phyloP scores from a whole-genome alignment of 1,140 invertebrate genomes.

The Drosophila trapezifrons region DNA sequence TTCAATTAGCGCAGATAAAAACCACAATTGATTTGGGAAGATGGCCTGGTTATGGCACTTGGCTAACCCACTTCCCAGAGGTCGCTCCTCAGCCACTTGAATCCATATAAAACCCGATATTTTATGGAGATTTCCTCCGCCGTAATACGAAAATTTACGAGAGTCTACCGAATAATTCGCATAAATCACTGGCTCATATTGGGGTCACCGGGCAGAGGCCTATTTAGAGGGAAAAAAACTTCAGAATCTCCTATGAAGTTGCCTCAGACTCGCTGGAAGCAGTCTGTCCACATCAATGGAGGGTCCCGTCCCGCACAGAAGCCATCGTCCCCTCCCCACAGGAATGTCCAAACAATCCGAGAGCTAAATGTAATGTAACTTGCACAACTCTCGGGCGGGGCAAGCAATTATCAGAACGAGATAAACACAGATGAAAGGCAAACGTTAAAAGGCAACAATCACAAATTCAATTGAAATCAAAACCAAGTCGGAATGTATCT shows the following conservation, averaged over 20 bases:
- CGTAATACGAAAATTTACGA: constrained; percentile 49
- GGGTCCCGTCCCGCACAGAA: constrained; percentile 12
- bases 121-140: constrained; percentile 42
- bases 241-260: constrained; percentile 59
- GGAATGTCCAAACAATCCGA: constrained; percentile 62
- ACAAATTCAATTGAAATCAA: constrained; percentile 75
- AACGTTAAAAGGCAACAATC: constrained; percentile 69
- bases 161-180: constrained; percentile 64
- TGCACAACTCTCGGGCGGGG: constrained; percentile 46
- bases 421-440: constrained; percentile 73
- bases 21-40: constrained; percentile 32
- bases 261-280: constrained; percentile 33
- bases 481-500: constrained; percentile 41
- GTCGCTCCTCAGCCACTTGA: constrained; percentile 19
- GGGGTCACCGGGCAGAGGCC: constrained; percentile 58
- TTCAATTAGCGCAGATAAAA: constrained; percentile 6
- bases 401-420: constrained; percentile 58
- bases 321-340: constrained; percentile 9
- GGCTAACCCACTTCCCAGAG: constrained; percentile 25
- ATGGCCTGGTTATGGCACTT: constrained; percentile 8
- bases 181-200: constrained; percentile 69
- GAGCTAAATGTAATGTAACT: constrained; percentile 43
- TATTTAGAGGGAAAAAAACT: constrained; percentile 74
- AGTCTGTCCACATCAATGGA: constrained; percentile 58
- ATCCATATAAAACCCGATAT: constrained; percentile 28